Evolutionary conservation across 2,888 invertebrate species (phyloP).

Genomic region (Oscheius myriophilus): DNA sequence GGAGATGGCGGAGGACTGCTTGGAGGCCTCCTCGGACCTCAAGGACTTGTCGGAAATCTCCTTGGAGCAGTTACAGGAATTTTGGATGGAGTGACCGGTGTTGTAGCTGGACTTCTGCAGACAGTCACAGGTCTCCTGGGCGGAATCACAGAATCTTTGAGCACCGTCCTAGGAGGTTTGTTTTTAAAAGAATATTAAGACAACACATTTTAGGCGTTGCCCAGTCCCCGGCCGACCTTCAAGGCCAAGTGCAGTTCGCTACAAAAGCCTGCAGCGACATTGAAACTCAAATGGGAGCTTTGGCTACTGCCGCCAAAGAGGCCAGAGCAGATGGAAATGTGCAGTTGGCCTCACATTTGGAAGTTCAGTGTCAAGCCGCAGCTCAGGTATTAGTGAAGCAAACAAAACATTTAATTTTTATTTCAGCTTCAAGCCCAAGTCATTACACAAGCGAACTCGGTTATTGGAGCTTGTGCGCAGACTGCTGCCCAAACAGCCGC

Average conservation of each 20-base stretch:
- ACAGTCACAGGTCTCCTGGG: constrained; percentile 27
- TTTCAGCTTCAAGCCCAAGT: constrained; percentile 15
- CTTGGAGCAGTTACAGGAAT: constrained; percentile 7
- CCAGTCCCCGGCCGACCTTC: not conserved
- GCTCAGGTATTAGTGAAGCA: too few species aligned
- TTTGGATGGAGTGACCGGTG: constrained; percentile 28
- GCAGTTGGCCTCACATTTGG: constrained; percentile 7
- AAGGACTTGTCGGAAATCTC: not conserved
- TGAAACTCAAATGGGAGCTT: not conserved
- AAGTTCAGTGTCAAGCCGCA: constrained; percentile 11
- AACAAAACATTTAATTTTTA: too few species aligned
- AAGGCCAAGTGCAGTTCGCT: constrained; percentile 10
- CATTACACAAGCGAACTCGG: constrained; percentile 12
- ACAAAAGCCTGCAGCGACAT: constrained; percentile 16
- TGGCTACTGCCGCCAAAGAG: constrained; percentile 6
- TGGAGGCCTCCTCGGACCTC: constrained; percentile 1
- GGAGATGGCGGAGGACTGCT: not conserved
- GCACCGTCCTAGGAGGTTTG: not conserved
- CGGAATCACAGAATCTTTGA: constrained; percentile 23
- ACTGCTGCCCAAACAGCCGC: constrained; percentile 12
- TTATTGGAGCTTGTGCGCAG: constrained; percentile 17
- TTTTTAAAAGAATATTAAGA: too few species aligned
- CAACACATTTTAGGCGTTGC: too few species aligned
- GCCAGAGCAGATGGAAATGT: constrained; percentile 9
- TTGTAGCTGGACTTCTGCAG: constrained; percentile 28